phyloP scores from a whole-genome alignment of 64 coral and sea anemone species.

The Stichodactyla mertensii region DNA sequence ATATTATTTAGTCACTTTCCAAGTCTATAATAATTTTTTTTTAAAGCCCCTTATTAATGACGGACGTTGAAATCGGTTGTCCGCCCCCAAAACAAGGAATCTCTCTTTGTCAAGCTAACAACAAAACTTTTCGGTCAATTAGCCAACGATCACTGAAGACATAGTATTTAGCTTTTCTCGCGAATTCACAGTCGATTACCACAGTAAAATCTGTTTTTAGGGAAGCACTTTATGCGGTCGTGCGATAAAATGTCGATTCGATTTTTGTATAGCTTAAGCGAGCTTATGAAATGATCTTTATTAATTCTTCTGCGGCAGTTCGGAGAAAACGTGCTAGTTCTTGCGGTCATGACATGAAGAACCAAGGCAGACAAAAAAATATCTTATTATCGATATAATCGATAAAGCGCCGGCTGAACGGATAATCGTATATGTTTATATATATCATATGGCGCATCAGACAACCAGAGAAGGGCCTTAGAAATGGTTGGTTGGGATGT shows the following conservation, averaged over 20 bases:
- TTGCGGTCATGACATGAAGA: neutral
- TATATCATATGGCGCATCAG: neutral
- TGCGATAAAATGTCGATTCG: neutral
- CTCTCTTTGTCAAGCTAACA: neutral
- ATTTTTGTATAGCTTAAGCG: neutral
- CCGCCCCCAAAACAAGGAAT: neutral
- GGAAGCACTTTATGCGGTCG: neutral
- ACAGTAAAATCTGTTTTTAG: neutral
- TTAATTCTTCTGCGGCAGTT: neutral
- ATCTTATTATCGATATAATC: neutral
- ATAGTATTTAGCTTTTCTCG: neutral
- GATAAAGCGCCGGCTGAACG: neutral
- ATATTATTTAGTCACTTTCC: neutral
- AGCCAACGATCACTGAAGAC: neutral
- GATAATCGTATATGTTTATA: neutral
- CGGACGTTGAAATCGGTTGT: neutral
- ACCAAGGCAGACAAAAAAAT: neutral
- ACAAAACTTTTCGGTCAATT: slow-evolving; percentile 7
- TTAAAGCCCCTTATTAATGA: neutral
- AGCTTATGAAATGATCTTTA: neutral
- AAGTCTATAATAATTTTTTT: neutral
- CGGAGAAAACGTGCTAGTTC: neutral
- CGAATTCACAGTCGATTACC: neutral
- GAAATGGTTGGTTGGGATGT: neutral
- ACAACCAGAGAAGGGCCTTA: neutral